Evolutionary conservation across 2,113 vertebrate species (phyloP).

Genomic region (Pica pica): DNA sequence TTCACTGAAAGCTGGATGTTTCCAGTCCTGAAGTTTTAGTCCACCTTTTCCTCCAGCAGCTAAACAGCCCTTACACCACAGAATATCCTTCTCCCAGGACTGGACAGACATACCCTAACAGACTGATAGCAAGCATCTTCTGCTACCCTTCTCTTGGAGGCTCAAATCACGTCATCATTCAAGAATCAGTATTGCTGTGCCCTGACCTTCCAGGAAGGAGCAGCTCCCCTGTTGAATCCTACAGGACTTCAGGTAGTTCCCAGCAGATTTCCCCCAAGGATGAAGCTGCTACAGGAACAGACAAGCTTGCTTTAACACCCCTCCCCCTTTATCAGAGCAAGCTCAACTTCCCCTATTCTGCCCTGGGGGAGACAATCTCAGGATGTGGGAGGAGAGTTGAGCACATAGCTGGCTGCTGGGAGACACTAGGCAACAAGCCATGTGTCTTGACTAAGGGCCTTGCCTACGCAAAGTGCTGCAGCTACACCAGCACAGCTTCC

Average conservation of each 20-base stretch:
- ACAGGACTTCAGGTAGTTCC: background rate
- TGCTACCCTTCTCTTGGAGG: background rate
- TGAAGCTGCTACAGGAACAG: background rate
- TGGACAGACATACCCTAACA: background rate
- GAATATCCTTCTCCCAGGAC: background rate
- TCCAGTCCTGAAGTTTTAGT: background rate
- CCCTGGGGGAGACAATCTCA: constrained; percentile 64
- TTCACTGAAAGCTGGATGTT: background rate
- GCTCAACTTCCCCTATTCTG: constrained; percentile 61
- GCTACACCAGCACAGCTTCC: background rate
- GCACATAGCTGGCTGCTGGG: constrained; percentile 53
- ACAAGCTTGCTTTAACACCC: constrained; percentile 49
- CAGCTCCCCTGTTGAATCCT: background rate
- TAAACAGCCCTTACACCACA: background rate
- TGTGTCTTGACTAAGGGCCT: constrained; percentile 48
- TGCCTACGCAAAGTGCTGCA: constrained; percentile 14
- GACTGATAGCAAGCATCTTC: background rate
- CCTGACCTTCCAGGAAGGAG: background rate
- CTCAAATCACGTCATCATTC: background rate
- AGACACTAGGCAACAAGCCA: constrained; percentile 52
- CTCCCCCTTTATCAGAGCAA: constrained; percentile 51
- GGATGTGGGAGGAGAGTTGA: constrained; percentile 63
- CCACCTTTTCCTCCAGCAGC: background rate
- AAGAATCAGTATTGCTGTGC: background rate
- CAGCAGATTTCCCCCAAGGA: background rate